Conservation (phyloP, 2,797 vertebrate species). For the Loriculus beryllinus region DNA sequence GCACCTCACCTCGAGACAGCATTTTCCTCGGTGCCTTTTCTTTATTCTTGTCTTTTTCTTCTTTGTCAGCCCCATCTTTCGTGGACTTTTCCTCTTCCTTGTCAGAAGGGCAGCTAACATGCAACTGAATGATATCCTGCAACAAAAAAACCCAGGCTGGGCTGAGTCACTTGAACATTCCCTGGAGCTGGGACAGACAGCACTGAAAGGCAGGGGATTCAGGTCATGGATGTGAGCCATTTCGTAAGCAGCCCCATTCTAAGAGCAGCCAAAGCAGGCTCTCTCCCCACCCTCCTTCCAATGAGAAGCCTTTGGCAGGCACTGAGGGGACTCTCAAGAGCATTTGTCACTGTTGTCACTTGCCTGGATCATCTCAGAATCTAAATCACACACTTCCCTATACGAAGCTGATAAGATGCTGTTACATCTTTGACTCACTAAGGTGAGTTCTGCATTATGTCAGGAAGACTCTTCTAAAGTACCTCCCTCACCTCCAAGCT, state of each 20-base stretch:
- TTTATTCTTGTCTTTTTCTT: slow-evolving; percentile 93
- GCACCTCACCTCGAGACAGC: slow-evolving; percentile 90
- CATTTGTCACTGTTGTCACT: too few relatives aligned
- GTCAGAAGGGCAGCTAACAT: slow-evolving; percentile 96
- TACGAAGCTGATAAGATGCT: neutral
- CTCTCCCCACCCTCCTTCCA: neutral
- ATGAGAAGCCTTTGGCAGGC: neutral
- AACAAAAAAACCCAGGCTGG: neutral
- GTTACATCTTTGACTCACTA: neutral
- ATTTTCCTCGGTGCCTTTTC: slow-evolving; percentile 93
- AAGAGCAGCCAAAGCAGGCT: neutral
- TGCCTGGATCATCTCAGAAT: neutral
- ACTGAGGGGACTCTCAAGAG: neutral
- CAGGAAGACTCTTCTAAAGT: neutral
- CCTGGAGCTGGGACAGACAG: neutral
- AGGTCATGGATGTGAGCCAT: neutral
- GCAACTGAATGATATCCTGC: slow-evolving; percentile 96
- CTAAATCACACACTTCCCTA: neutral
- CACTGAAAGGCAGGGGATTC: neutral
- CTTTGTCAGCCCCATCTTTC: slow-evolving; percentile 93
- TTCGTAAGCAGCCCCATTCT: neutral
- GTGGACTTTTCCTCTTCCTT: slow-evolving; percentile 95
- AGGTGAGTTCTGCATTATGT: neutral
- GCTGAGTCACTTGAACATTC: neutral
- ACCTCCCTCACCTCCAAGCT: neutral